Conservation (phyloP, 2,888 invertebrate genomes). For the Tupiocoris notatus region DNA sequence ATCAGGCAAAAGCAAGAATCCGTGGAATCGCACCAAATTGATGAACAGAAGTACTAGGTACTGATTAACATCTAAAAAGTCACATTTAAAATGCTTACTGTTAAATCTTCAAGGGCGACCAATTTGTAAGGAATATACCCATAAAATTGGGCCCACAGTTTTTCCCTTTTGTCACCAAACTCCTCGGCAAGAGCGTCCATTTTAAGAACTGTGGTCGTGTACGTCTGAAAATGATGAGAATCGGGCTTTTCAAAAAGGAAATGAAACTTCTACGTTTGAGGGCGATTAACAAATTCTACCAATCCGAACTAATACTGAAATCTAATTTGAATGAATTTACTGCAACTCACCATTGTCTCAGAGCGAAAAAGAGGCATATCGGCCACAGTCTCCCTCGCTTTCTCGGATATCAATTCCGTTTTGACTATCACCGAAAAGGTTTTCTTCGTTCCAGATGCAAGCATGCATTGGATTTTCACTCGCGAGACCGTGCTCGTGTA, state of each 20-base stretch:
- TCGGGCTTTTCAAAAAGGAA: no score
- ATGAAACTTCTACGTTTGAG: no score
- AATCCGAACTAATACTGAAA: no score
- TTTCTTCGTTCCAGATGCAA: constrained; percentile 16
- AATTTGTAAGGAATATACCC: constrained; percentile 26
- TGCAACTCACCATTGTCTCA: neutral
- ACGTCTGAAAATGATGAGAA: constrained; percentile 2
- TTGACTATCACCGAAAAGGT: constrained; percentile 20
- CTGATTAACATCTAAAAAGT: no score
- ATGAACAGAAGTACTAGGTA: no score
- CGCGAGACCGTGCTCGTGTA: constrained; percentile 15
- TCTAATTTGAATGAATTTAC: no score
- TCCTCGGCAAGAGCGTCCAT: constrained; percentile 39
- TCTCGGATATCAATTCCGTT: neutral
- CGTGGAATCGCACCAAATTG: no score
- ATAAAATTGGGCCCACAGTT: constrained; percentile 25
- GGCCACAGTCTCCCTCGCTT: neutral
- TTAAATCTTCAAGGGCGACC: constrained; percentile 24
- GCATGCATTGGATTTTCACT: constrained; percentile 15
- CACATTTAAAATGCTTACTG: no score
- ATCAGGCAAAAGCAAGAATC: no score
- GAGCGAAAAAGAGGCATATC: neutral
- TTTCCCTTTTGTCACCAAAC: constrained; percentile 31
- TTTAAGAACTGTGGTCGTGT: constrained; percentile 11
- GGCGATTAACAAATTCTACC: no score